phyloP scores from a whole-genome alignment of 2,797 vertebrate species.

The Scomberomorus guttatus region DNA sequence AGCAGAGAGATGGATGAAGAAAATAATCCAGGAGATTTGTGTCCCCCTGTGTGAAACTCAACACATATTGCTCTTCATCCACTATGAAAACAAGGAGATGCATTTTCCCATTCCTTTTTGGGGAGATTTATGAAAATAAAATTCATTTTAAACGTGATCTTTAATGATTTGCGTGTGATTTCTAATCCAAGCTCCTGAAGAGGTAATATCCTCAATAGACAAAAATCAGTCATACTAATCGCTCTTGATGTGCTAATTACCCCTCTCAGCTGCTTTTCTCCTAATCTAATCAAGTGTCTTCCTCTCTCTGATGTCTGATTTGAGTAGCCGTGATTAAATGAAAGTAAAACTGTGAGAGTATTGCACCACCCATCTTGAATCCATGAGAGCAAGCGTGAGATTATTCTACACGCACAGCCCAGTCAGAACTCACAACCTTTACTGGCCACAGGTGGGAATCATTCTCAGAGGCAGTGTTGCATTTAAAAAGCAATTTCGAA shows the following conservation, averaged over 20 bases:
- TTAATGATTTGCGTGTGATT: background rate
- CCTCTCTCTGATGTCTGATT: slow-evolving; percentile 18
- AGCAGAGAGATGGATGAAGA: slow-evolving; percentile 18
- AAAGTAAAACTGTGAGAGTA: slow-evolving; percentile 8
- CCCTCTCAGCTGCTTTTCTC: slow-evolving; percentile 23
- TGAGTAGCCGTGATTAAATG: slow-evolving; percentile 31
- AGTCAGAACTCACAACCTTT: slow-evolving; percentile 57
- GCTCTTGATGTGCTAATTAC: slow-evolving; percentile 14
- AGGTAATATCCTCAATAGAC: background rate
- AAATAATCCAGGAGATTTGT: slow-evolving; percentile 49
- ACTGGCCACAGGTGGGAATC: slow-evolving; percentile 83
- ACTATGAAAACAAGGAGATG: slow-evolving; percentile 27
- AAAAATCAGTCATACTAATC: slow-evolving; percentile 31
- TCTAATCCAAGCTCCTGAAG: background rate
- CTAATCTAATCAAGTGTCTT: slow-evolving; percentile 57
- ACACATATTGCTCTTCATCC: slow-evolving; percentile 26
- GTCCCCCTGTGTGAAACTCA: slow-evolving; percentile 32
- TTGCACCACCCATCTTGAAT: slow-evolving; percentile 57
- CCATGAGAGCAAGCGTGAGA: slow-evolving; percentile 35
- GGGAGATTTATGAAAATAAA: background rate
- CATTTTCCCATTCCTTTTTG: background rate
- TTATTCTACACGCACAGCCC: slow-evolving; percentile 33
- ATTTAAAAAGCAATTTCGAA: slow-evolving; percentile 78
- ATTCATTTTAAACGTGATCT: background rate
- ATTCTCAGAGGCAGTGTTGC: slow-evolving; percentile 80